Base-by-base conservation (phyloP, 2,888 invertebrate species). In the Glaucopsyche alexis region DNA sequence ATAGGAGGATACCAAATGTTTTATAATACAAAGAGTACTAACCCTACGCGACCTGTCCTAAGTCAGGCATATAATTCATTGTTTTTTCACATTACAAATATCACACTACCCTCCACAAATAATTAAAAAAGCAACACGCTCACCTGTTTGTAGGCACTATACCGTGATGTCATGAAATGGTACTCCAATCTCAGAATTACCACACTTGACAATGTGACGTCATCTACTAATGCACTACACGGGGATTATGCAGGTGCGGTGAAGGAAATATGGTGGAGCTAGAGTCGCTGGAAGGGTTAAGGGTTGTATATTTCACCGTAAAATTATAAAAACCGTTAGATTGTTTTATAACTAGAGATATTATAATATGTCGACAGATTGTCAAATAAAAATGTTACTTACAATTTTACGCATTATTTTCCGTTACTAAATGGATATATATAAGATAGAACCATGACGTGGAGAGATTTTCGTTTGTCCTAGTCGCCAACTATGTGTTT, bases 211-310 rank as follows among this genome's bases (percentile, higher is more conserved):
- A 83, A 81, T 81, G 80, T 80, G 89, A 90, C 89, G 85, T 88
- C 89, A 90, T 90, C 90, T 87, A 88, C 89, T 90, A 90, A 90
- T 90, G 90, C 86, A 89, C 87, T 85, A 85, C 83, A 78, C 77
- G 78, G 80, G 77, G 80, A 78, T 81, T 81, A 83, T 85, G 80
- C 83, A 84, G 86, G 84, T 85, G 81, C 83, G 80, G 78, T 77
- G 76, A 74, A 77, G 78, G 76, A 76, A 77, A 75, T 71, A 72
- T 50, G 66, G 71, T 42, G 16, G 55, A 69, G 6, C 11, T 76
- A 77, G 9, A 9, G n/a, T 19, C 42, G 45, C 84, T 85, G 74
- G 85, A 85, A 77, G 74, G 29, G 42, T 45, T 38, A n/a, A 65
- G 38, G 40, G 11, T 14, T 14, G 7, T 40, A 29, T 2, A n/a